Evolutionary conservation across 2,113 vertebrate genomes (phyloP).

Genomic region (Podiceps cristatus): DNA sequence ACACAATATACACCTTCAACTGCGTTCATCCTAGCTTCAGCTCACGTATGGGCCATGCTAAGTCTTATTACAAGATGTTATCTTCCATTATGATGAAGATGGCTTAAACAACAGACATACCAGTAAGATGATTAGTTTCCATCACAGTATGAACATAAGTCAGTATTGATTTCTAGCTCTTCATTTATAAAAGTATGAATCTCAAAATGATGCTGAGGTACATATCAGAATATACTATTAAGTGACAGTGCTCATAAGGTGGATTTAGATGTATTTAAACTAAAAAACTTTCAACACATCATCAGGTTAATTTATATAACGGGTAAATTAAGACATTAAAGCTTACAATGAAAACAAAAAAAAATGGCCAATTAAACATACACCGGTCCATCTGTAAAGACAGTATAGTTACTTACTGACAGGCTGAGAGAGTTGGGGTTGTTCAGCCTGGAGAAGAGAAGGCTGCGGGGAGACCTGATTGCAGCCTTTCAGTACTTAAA

Average conservation of each 20-base stretch:
- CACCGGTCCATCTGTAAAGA: background rate
- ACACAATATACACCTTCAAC: background rate
- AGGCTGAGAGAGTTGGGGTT: too few relatives aligned
- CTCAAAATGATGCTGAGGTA: background rate
- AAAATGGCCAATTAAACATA: background rate
- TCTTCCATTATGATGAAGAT: conserved; percentile 1
- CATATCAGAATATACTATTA: background rate
- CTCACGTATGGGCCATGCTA: background rate
- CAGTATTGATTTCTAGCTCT: background rate
- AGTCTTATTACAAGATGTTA: conserved; percentile 28
- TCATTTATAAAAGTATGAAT: background rate
- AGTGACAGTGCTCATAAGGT: background rate
- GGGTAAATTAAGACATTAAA: background rate
- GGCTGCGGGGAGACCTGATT: too few relatives aligned
- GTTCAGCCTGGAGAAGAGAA: too few relatives aligned
- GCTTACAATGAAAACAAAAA: background rate
- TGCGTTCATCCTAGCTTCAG: background rate
- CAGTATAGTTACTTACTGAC: background rate
- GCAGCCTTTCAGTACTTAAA: too few relatives aligned
- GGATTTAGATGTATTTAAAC: background rate
- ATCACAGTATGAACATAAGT: background rate
- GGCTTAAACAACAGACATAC: conserved; percentile 6
- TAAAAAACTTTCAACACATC: background rate
- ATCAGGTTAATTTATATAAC: background rate
- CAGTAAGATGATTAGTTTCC: background rate